These are phyloP conservation scores for Melieria crassipennis DNA, from an alignment of 2,888 invertebrate genomes.

Conservation along the genomic window DNA sequence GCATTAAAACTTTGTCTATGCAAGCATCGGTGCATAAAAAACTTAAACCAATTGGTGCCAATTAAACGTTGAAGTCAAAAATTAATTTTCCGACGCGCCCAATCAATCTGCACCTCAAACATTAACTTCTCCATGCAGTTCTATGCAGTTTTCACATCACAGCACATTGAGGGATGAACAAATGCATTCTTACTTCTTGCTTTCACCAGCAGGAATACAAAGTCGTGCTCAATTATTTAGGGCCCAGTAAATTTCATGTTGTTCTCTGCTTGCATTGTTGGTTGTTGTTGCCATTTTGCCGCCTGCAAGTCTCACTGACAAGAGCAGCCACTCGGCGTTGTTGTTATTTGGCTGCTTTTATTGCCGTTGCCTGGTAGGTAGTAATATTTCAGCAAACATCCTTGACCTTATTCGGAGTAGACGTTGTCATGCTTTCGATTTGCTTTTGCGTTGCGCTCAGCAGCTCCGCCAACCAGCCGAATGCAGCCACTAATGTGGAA, in stretches of 20 bases:
- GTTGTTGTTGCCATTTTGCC: neutral
- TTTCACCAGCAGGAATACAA: too few species aligned
- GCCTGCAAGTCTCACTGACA: neutral
- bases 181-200: too few species aligned
- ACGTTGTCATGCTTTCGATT: constrained; percentile 43
- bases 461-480: too few species aligned
- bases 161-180: too few species aligned
- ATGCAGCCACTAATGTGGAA: neutral
- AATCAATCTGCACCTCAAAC: too few species aligned
- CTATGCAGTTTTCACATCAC: too few species aligned
- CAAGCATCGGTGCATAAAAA: too few species aligned
- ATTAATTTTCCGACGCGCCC: too few species aligned
- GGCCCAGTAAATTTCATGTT: neutral
- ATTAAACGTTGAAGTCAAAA: too few species aligned
- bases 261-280: neutral
- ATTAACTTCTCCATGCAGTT: too few species aligned
- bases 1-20: too few species aligned
- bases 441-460: neutral
- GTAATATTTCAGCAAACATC: constrained; percentile 31
- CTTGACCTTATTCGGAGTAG: constrained; percentile 49
- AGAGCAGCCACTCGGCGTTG: neutral
- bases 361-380: neutral
- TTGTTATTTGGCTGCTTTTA: neutral
- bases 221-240: neutral
- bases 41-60: too few species aligned